A percentile compares a stretch with the other conserved stretches of the same genome.
Conservation (phyloP, 2,888 invertebrate genomes). For the Apamea anceps region DNA sequence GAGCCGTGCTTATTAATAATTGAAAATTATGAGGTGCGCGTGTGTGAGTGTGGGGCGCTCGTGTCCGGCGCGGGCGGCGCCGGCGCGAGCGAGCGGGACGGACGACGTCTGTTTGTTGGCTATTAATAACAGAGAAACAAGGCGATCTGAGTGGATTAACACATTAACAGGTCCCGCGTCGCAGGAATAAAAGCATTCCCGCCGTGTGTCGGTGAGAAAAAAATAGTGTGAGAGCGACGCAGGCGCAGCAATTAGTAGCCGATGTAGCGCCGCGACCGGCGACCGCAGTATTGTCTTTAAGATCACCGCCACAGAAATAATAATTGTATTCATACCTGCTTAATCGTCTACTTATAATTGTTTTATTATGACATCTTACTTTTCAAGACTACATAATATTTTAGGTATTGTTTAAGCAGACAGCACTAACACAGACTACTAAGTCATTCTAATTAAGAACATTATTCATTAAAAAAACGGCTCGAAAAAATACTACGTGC, state of each 20-base stretch:
- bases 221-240: conserved; percentile 74
- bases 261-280: conserved; percentile 33
- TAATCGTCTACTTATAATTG: not conserved
- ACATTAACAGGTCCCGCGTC: conserved; percentile 84
- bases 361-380: not conserved
- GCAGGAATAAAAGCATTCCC: conserved; percentile 87
- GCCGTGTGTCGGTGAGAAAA: conserved; percentile 75
- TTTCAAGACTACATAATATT: not conserved
- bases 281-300: conserved; percentile 32
- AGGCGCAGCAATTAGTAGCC: conserved; percentile 74
- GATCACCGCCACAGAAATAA: not conserved
- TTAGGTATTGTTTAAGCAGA: not conserved
- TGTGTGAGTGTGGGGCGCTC: conserved; percentile 26
- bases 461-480: not conserved
- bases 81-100: conserved; percentile 70
- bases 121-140: conserved; percentile 85
- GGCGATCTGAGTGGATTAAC: conserved; percentile 88
- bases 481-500: not conserved
- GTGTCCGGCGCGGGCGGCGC: conserved; percentile 54
- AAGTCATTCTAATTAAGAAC: not conserved
- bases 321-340: not conserved
- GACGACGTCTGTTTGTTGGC: conserved; percentile 79
- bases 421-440: not conserved
- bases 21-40: conserved; percentile 55
- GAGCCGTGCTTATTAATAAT: conserved; percentile 61